Base-by-base conservation (phyloP, 2,113 vertebrate species). In the Neogale vison region DNA sequence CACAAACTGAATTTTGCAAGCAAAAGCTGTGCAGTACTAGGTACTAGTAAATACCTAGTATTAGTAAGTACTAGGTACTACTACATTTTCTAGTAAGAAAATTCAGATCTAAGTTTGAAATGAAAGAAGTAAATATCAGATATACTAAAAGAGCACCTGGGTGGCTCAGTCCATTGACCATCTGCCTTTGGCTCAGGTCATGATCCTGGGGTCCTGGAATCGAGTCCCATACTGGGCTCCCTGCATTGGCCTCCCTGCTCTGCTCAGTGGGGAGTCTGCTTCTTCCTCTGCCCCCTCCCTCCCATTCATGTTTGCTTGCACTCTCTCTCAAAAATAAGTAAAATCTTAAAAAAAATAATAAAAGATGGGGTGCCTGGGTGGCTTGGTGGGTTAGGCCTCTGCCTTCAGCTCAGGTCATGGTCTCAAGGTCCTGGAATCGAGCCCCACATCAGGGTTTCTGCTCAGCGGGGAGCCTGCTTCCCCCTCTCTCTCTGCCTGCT, bases 1-100 rank as follows among this genome's bases (percentile, higher is more conserved):
- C 61, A 80, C 65, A 76, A 84, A 81, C n/a, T n/a, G 52, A 84
- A 89, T 57, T 86, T 39, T 89, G 59, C 52, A 92, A 89, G 11
- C 57, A 82, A 93, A 36, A 85, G 61, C 13, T 79, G 85, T 13
- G n/a, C 4, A 69, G 34, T 17, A 42, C 26, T 59, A 85, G 26
- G 12, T 0, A 14, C 18, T 84, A 47, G 17, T 36, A 87, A 83
- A 59, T n/a, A 94, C 10, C 10, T 18, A 55, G 52, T 55, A 55
- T 55, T 55, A 55, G 4, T 55, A 55, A 69, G 39, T 17, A 42
- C 26, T 61, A 85, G 26, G 12, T 0, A 14, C 18, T 84, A 47
- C 17, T 34, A 87, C 79, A 59, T n/a, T 92, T 13, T 7, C 17
- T 23, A 18, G 4, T 23, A 72, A 90, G 57, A 79, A 89, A 76